Base-by-base conservation (phyloP, 2,797 vertebrate genomes). In the Margarornis squamiger region DNA sequence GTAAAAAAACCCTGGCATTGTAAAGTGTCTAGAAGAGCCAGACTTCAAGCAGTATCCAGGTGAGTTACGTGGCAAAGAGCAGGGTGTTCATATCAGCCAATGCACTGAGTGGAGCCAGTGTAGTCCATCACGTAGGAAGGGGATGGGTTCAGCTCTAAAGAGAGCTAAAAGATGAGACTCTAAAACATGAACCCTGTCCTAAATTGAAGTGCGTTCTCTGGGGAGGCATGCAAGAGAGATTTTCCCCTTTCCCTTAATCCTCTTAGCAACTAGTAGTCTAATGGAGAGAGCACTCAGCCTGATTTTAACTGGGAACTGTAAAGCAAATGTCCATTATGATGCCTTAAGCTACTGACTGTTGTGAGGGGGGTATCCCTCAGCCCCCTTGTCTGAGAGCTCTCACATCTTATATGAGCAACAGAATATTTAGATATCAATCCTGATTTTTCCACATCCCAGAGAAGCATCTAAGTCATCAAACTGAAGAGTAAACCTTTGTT, bases 301-400 rank as follows among this genome's bases (percentile, higher is more conserved):
- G 46, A 70, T 86, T 74, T 82, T 58, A 74, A 58, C 48, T 71
- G 43, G 9, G 34, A 3, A 29, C 43, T 62, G 36, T 23, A 45
- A 74, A 67, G 58, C 12, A 23, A 51, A 38, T 68, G 41, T 76
- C 59, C 24, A 11, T 93, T 73, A 30, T 52, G 51, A 22, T 76
- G 55, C n/a, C 73, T 65, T 72, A 89, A 63, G n/a, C 63, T 91
- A 19, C 55, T 86, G 68, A 27, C 16, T 86, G 6, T 38, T 88
- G 30, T 55, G 63, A 68, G 29, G 12, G 54, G 34, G 49, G 8
- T 65, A 30, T 68, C 32, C 10, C 27, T 86, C 72, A 79, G 18
- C 63, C 30, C 13, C 48, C 45, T 88, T 58, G 14, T 59, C 49
- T 59, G 45, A 38, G 71, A 65, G 46, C 46, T 88, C 79, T 90